Base-by-base conservation (phyloP, 2,797 vertebrate genomes). In the Pteronotus mesoamericanus region DNA sequence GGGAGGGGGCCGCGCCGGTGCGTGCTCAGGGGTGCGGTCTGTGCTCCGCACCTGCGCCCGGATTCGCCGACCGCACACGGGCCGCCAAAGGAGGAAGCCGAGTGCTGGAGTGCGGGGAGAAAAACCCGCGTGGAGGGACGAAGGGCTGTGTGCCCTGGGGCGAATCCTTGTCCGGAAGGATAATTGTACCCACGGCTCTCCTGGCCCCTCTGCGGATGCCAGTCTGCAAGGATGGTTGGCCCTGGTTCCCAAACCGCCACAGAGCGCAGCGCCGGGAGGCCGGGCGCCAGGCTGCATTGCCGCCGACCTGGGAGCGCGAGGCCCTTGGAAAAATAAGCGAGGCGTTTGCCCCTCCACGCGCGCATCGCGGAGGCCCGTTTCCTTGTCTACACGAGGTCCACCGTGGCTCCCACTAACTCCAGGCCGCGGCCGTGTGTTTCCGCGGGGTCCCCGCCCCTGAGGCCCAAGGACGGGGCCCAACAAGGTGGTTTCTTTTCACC, bases 151-250 rank as follows among this genome's bases (percentile, higher is more conserved):
- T 74, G 3, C 51, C 55, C 59, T 6, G 5, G 53, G 37, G 34
- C 16, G 5, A 6, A 2, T 21, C 51, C 0, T 18, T 3, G 42
- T n/a, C 72, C 91, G 1, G 22, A 26, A 79, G 69, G 86, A 19
- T 21, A 10, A 26, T 0, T 6, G 39, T 4, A 3, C 18, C 42
- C 86, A 16, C 48, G 0, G 37, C 57, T 57, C 19, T 0, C 68
- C 44, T 0, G 82, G 32, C 34, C 59, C 55, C 59, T 4, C 0
- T 0, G 0, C 22, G n/a, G 68, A 0, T 2, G 24, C 0, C 2
- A 8, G 16, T 68, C 64, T 29, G 0, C 1, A 16, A 79, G 1
- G 15, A 9, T 0, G 8, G 29, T 8, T 19, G 4, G 6, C n/a
- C 39, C 59, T 0, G 1, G 9, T 7, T n/a, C 32, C 8, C 16